phyloP scores from a whole-genome alignment of 2,888 invertebrate species.

The Cepaea hortensis region DNA sequence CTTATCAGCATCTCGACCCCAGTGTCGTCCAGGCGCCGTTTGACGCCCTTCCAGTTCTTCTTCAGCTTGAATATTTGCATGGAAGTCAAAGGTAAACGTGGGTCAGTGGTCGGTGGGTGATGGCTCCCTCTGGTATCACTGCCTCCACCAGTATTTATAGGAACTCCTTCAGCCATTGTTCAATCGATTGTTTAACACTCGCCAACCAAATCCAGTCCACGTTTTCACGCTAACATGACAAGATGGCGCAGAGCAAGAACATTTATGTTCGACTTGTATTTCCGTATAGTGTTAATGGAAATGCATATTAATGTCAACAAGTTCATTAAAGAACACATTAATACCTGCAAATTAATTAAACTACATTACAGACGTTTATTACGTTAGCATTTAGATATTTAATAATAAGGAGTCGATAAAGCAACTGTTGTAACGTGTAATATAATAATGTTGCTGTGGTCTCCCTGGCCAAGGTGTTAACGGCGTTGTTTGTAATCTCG shows the following conservation, averaged over 20 bases:
- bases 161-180: slow-evolving; percentile 44
- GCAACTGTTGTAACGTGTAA: too few species aligned
- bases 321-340: too few species aligned
- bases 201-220: neutral
- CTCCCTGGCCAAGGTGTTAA: too few species aligned
- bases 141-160: slow-evolving; percentile 25
- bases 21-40: slow-evolving; percentile 70
- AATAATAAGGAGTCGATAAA: too few species aligned
- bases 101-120: slow-evolving; percentile 67
- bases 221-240: neutral
- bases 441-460: too few species aligned
- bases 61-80: slow-evolving; percentile 72
- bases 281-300: too few species aligned
- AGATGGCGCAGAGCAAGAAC: neutral
- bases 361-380: too few species aligned
- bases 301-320: too few species aligned
- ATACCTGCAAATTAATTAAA: too few species aligned
- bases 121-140: slow-evolving; percentile 60
- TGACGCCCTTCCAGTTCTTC: slow-evolving; percentile 74
- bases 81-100: slow-evolving; percentile 68
- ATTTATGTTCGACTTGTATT: too few species aligned
- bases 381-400: too few species aligned
- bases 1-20: slow-evolving; percentile 74
- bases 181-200: neutral
- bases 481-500: too few species aligned